These are phyloP conservation scores for Trichoplusia ni DNA, from an alignment of 1,140 invertebrate genomes.

Conservation along the genomic window DNA sequence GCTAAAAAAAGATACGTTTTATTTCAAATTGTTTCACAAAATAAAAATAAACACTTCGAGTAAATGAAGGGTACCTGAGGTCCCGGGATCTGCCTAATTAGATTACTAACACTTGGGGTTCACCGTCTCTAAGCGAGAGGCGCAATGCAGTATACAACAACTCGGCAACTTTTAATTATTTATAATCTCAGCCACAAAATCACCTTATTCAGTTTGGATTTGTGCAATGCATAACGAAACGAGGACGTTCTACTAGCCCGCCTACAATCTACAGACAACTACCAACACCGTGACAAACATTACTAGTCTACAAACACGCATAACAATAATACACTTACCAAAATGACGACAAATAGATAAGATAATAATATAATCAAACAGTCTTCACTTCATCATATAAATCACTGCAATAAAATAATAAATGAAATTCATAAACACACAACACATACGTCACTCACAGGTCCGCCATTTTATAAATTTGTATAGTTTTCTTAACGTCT, in stretches of 20 bases:
- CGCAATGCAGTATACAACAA: constrained; percentile 12
- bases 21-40: no score
- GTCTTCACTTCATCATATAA: constrained; percentile 61
- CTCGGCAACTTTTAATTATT: not conserved
- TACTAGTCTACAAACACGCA: not conserved
- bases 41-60: no score
- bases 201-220: constrained; percentile 7
- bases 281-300: constrained; percentile 47
- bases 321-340: constrained; percentile 50
- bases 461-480: constrained; percentile 72
- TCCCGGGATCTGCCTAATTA: constrained; percentile 11
- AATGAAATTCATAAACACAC: constrained; percentile 68
- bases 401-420: constrained; percentile 55
- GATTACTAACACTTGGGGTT: constrained; percentile 1
- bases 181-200: not conserved
- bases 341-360: constrained; percentile 43
- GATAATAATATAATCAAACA: constrained; percentile 38
- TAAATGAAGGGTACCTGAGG: not conserved
- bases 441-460: constrained; percentile 75
- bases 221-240: constrained; percentile 29
- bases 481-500: constrained; percentile 5
- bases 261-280: constrained; percentile 60
- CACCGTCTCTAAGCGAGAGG: not conserved
- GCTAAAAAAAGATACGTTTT: no score
- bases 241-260: constrained; percentile 49